Base-by-base conservation (phyloP, 2,888 invertebrate species). In the Drosophila siamana region DNA sequence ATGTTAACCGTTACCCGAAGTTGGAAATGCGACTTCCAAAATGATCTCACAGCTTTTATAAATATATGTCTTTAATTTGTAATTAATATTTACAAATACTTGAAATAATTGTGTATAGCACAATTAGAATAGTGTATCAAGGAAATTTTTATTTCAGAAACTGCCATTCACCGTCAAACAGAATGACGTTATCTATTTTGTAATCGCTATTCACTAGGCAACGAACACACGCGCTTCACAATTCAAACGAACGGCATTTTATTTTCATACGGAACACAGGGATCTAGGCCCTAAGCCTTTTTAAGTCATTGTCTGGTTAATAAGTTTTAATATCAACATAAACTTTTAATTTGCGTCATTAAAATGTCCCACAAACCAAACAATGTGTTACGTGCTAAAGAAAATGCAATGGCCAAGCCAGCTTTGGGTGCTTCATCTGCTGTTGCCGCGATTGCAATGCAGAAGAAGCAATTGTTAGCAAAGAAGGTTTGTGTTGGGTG, bases 231-330 rank as follows among this genome's bases (percentile, higher is more conserved):
- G 69, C 83, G 88, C 83, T 88, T 83, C 65, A 16, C 28, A 82
- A 86, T 86, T 89, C 67, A 83, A 85, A 87, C 70, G 67, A 89
- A 90, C 89, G 89, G 89, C 89, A 89, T 90, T 90, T 88, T 80
- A 63, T 78, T 80, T 78, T 79, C 74, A 65, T 70, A 66, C 15
- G 30, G 60, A n/a, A 61, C 57, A 74, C 38, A 40, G 64, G 48
- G 36, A 47, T 47, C 44, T 44, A 43, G 36, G 3, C 33, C 40
- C 43, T 15, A 52, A 44, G 38, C 7, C 5, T 6, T 61, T 66
- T 60, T 41, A 28, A 30, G 26, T 48, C 44, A 44, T 40, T 56
- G 50, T n/a, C 54, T 22, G 16, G 19, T 4, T 22, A 7, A 19
- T 9, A 51, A 36, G 30, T 33, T 55, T 15, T 51, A n/a, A 30